These are phyloP conservation scores for Lamprologus tigripictilis DNA, from an alignment of 2,113 vertebrate species.

Conservation along the genomic window DNA sequence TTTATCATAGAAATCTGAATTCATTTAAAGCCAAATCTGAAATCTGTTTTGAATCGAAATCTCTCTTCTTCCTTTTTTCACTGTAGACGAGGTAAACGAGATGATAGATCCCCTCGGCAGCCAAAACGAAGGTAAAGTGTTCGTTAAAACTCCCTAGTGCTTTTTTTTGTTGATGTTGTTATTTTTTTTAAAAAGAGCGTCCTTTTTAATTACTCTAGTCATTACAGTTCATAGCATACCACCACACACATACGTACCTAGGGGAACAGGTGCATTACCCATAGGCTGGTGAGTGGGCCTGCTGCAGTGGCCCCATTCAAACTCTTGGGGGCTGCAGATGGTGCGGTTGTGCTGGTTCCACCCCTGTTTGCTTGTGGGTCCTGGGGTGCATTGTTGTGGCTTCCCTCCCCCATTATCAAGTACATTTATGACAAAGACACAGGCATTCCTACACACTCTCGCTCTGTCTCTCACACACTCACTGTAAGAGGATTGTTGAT, in stretches of 20 bases:
- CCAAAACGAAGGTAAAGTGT: slow-evolving; percentile 79
- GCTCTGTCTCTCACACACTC: not conserved
- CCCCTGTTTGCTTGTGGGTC: not conserved
- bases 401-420: not conserved
- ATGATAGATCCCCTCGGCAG: slow-evolving; percentile 82
- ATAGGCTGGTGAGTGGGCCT: not conserved
- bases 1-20: not conserved
- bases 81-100: slow-evolving; percentile 78
- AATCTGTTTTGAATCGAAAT: not conserved
- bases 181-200: fast-evolving
- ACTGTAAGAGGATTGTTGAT: not conserved
- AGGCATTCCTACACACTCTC: not conserved
- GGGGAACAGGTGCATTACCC: not conserved
- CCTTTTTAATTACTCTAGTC: not conserved
- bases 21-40: not conserved
- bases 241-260: not conserved
- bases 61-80: not conserved
- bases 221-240: not conserved
- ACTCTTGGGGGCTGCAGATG: not conserved
- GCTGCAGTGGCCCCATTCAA: not conserved
- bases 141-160: not conserved
- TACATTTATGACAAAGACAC: not conserved
- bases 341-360: not conserved
- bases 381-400: not conserved
- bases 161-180: not conserved